Evolutionary conservation across 2,888 invertebrate species (phyloP), one percentile per base, ranked within the genome.

Genomic region (Rotaria sp.): DNA sequence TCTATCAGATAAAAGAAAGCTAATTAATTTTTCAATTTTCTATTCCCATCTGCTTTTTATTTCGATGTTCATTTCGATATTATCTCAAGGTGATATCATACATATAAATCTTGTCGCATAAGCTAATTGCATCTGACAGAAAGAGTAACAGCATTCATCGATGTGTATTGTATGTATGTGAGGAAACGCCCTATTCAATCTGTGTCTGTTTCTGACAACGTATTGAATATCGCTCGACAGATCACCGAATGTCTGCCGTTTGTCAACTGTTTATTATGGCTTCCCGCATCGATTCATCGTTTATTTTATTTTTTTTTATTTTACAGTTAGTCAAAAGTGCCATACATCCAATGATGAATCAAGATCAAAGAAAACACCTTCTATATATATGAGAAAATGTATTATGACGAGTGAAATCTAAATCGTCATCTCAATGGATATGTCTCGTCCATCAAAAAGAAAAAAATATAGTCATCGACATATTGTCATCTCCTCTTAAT

Each of bases 1-100:
- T 35, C 67, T 67, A 67, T 67, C 67, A 67, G 67, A 67, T 67
- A 67, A 67, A 67, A 67, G 67, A 67, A 35, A 67, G 38, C 67
- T 67, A 67, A 67, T 67, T 67, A 67, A 67, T 67, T 67, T 67
- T 67, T 67, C 67, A 67, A 67, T 67, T 67, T 67, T 67, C 67
- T 35, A 67, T 35, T 67, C 67, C 67, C 67, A 67, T 67, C 67
- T 67, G 67, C 67, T 67, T 67, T 67, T 67, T 67, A 67, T 67
- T 67, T 67, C 67, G 21, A 67, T 67, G 67, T 67, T 18, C 67
- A 67, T 67, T 67, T 67, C 35, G 67, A 67, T 67, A 67, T 21
- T 67, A 67, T 67, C 67, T 35, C 30, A 35, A 67, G 67, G 67
- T 67, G 30, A 67, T 67, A 67, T 67, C 67, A 35, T 13, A 67